phyloP scores from a whole-genome alignment of 2,888 invertebrate species.

The Odontomyia ornata region DNA sequence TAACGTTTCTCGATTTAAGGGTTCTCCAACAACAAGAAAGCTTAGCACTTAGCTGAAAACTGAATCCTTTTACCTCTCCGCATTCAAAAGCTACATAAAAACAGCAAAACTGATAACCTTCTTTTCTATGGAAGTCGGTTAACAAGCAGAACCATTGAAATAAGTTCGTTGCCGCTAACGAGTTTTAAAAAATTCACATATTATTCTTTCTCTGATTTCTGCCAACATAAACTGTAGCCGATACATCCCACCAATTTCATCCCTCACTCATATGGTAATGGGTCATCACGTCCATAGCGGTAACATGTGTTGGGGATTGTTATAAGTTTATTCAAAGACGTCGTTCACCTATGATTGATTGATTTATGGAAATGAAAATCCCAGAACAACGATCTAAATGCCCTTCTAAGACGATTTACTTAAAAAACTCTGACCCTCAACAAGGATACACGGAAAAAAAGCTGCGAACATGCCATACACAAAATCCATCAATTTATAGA shows the following conservation, averaged over 20 bases:
- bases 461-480: not conserved
- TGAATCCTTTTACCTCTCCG: too few species aligned
- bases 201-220: too few species aligned
- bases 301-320: slow-evolving; percentile 43
- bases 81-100: too few species aligned
- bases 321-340: slow-evolving; percentile 44
- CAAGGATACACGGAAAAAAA: not conserved
- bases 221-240: not conserved
- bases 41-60: too few species aligned
- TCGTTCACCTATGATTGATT: slow-evolving; percentile 44
- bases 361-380: slow-evolving; percentile 41
- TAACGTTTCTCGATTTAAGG: too few species aligned
- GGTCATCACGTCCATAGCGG: slow-evolving; percentile 24
- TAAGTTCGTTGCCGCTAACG: too few species aligned
- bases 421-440: not conserved
- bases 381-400: slow-evolving; percentile 22
- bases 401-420: slow-evolving; percentile 32
- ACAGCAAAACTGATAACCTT: too few species aligned
- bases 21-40: too few species aligned
- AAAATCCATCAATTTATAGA: not conserved
- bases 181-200: too few species aligned
- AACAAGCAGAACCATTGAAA: too few species aligned
- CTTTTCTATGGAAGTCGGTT: too few species aligned
- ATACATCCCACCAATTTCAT: not conserved
- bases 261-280: not conserved